A percentile compares a stretch with the other conserved stretches of the same genome.
Evolutionary conservation across 2,888 invertebrate genomes (phyloP).

Genomic region (Atrina japonica): DNA sequence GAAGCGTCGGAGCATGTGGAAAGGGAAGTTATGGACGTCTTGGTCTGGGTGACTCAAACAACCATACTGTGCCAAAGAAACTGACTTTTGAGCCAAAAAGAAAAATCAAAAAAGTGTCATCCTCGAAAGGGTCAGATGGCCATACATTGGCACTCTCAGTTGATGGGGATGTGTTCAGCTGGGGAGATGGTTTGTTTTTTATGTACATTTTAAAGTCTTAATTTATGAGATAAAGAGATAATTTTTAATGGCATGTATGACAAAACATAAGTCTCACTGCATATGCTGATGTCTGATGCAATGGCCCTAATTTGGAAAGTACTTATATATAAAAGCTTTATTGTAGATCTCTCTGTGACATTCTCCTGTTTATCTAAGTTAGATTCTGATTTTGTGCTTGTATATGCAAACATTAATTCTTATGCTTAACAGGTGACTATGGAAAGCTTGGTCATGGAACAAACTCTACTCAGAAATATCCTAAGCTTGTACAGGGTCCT

Average conservation of each 20-base stretch:
- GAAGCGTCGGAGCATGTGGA: constrained; percentile 84
- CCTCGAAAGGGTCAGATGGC: constrained; percentile 86
- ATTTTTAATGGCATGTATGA: neutral
- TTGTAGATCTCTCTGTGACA: neutral
- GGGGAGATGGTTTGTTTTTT: constrained; percentile 84
- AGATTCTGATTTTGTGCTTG: neutral
- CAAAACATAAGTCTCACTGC: no score
- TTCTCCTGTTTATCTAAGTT: neutral
- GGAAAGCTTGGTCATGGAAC: constrained; percentile 86
- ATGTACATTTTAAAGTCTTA: neutral
- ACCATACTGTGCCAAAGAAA: constrained; percentile 84
- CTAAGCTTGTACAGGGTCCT: constrained; percentile 83
- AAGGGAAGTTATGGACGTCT: constrained; percentile 85
- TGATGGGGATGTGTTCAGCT: constrained; percentile 86
- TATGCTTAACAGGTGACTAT: constrained; percentile 82
- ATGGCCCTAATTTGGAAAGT: neutral
- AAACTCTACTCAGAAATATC: constrained; percentile 84
- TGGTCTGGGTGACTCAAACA: constrained; percentile 85
- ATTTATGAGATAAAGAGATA: no score
- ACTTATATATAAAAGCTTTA: neutral
- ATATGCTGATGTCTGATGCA: no score
- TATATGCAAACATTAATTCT: neutral
- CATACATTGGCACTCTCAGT: constrained; percentile 85
- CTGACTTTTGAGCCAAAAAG: constrained; percentile 82
- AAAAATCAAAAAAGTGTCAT: constrained; percentile 82